These are phyloP conservation scores for Magallana ariakensis DNA, from an alignment of 1,140 invertebrate genomes.

Conservation along the genomic window DNA sequence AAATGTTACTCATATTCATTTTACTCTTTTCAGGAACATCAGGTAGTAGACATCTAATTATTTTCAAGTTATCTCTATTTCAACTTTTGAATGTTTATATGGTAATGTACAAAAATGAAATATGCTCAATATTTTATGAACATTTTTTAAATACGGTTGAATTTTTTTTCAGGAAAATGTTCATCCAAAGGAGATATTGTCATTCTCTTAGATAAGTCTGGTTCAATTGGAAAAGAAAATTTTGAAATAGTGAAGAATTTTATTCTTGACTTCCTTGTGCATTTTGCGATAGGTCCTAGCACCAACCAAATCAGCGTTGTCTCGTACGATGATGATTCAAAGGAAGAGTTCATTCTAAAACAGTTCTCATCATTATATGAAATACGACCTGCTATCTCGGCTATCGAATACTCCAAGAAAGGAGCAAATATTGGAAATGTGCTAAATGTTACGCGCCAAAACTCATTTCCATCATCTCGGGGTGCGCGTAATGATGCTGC, in stretches of 20 bases:
- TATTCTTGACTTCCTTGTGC: background rate
- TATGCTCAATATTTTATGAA: too few relatives aligned
- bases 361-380: background rate
- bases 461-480: background rate
- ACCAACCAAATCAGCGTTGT: background rate
- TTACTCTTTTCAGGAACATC: too few relatives aligned
- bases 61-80: too few relatives aligned
- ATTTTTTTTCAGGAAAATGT: background rate
- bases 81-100: too few relatives aligned
- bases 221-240: background rate
- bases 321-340: background rate
- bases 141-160: too few relatives aligned
- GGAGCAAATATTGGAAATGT: background rate
- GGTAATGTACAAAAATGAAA: too few relatives aligned
- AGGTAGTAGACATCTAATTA: too few relatives aligned
- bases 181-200: background rate
- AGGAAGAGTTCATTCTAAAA: background rate
- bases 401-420: background rate
- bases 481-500: background rate
- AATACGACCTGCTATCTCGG: background rate
- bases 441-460: background rate
- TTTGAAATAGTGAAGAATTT: background rate
- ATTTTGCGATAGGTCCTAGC: background rate
- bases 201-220: background rate
- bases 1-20: too few relatives aligned